These are phyloP conservation scores for Chorisops tibialis DNA, from an alignment of 2,888 invertebrate species.

Conservation along the genomic window DNA sequence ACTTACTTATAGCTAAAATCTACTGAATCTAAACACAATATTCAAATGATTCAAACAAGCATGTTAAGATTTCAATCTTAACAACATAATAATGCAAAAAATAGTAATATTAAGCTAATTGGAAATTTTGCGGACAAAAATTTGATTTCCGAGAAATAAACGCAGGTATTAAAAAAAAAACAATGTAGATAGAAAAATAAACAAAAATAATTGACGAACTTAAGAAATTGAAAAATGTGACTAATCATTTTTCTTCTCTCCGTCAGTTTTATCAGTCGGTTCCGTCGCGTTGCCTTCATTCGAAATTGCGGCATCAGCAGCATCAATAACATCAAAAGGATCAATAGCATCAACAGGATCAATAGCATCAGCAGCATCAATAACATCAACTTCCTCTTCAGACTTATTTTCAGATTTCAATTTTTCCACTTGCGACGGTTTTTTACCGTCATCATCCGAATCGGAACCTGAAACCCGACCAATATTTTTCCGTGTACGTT, in stretches of 20 bases:
- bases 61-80: too few relatives aligned
- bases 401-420: neutral
- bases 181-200: too few relatives aligned
- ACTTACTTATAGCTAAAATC: too few relatives aligned
- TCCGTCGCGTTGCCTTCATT: neutral
- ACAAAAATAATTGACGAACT: too few relatives aligned
- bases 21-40: too few relatives aligned
- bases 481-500: neutral
- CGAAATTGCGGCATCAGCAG: neutral
- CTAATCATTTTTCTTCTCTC: constrained; percentile 21
- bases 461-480: constrained; percentile 26
- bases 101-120: too few relatives aligned
- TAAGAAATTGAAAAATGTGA: neutral
- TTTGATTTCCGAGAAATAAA: neutral
- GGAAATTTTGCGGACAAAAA: neutral
- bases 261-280: constrained; percentile 9
- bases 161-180: too few relatives aligned
- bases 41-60: too few relatives aligned
- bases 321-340: neutral
- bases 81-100: too few relatives aligned
- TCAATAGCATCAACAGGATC: neutral
- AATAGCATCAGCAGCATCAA: neutral
- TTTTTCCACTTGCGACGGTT: neutral
- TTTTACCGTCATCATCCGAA: constrained; percentile 20
- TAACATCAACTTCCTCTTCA: neutral